These are phyloP conservation scores for Clivina fossor DNA, from an alignment of 2,888 invertebrate genomes.

Conservation along the genomic window DNA sequence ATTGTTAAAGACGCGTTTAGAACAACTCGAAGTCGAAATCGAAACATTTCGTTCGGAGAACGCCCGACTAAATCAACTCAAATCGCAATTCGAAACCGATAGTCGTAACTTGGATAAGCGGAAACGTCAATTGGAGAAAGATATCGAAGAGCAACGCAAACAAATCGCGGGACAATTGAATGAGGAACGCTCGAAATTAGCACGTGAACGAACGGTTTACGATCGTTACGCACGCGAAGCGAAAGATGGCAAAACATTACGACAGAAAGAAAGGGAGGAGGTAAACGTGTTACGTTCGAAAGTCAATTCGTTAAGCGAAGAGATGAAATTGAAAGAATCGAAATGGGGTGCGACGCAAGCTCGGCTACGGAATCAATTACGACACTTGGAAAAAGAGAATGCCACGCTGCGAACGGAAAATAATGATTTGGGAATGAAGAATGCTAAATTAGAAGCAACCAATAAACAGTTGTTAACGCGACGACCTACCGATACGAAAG, in stretches of 20 bases:
- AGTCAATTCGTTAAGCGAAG: slow-evolving; percentile 65
- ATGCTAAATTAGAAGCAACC: slow-evolving; percentile 62
- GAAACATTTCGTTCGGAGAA: slow-evolving; percentile 59
- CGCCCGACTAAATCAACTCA: slow-evolving; percentile 51
- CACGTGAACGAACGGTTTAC: slow-evolving; percentile 60
- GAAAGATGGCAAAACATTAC: slow-evolving; percentile 18
- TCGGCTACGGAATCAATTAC: slow-evolving; percentile 71
- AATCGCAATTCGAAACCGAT: slow-evolving; percentile 53
- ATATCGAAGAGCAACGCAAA: slow-evolving; percentile 66
- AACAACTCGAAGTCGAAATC: slow-evolving; percentile 68
- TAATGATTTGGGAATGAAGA: slow-evolving; percentile 68
- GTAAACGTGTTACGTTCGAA: slow-evolving; percentile 65
- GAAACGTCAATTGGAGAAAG: slow-evolving; percentile 56
- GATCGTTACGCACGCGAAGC: slow-evolving; percentile 42
- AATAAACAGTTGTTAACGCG: slow-evolving; percentile 56
- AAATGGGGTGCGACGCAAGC: slow-evolving; percentile 72
- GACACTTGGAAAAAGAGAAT: slow-evolving; percentile 72
- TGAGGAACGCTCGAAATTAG: slow-evolving; percentile 61
- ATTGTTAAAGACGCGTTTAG: slow-evolving; percentile 61
- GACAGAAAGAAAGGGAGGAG: slow-evolving; percentile 71
- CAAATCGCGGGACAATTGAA: slow-evolving; percentile 64
- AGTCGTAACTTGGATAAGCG: slow-evolving; percentile 59
- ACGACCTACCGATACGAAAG: slow-evolving; percentile 66
- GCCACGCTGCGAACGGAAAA: slow-evolving; percentile 64
- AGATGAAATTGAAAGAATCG: slow-evolving; percentile 71